A percentile compares a stretch with the other conserved stretches of the same genome.
phyloP scores from a whole-genome alignment of 2,113 vertebrate genomes.

The Odocoileus virginianus region DNA sequence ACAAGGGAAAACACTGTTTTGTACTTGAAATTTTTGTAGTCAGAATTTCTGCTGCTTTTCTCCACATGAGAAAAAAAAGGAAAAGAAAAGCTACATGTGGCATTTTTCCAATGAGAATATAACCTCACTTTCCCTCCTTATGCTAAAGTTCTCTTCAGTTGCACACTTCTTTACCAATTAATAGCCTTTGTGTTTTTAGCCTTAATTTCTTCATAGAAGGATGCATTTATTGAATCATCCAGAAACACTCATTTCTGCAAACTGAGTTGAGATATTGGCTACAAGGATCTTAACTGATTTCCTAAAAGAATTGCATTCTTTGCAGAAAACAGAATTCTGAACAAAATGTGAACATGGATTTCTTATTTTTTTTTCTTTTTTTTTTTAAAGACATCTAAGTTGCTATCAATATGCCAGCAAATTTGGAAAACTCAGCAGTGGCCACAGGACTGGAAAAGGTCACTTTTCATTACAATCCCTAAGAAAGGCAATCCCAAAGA shows the following conservation, averaged over 20 bases:
- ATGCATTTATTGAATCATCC: background rate
- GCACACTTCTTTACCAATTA: background rate
- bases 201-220: background rate
- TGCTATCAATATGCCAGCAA: background rate
- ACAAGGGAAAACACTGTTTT: background rate
- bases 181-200: background rate
- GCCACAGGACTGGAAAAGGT: too few species aligned
- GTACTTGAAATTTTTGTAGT: background rate
- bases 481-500: too few species aligned
- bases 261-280: background rate
- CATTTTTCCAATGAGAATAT: background rate
- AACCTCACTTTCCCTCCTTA: background rate
- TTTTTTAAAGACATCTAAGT: background rate
- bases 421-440: too few species aligned
- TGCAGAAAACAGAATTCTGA: conserved; percentile 20
- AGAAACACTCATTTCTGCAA: background rate
- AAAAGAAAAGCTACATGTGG: background rate
- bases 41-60: background rate
- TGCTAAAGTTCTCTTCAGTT: background rate
- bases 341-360: background rate
- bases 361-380: background rate
- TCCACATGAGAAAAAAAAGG: background rate
- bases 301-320: background rate
- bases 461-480: too few species aligned
- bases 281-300: background rate